These are phyloP conservation scores for Smutsia temminckii DNA, from an alignment of 2,797 vertebrate genomes.

Conservation along the genomic window DNA sequence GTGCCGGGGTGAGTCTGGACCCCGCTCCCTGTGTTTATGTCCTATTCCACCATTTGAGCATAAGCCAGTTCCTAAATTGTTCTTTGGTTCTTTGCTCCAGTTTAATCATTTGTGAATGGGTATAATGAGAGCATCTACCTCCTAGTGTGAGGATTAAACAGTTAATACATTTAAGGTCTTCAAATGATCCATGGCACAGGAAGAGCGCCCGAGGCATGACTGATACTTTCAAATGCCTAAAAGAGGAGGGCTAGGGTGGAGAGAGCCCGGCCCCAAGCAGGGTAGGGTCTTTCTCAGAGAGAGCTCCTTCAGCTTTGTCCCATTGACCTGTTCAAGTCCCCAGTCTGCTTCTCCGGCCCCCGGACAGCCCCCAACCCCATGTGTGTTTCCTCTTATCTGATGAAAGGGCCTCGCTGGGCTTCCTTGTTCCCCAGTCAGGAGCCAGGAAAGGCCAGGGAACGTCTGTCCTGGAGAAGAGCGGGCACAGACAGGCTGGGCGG, in stretches of 20 bases:
- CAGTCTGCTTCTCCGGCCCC: background rate
- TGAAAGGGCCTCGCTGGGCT: background rate
- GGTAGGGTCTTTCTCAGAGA: background rate
- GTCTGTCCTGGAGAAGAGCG: background rate
- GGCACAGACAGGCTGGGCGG: background rate
- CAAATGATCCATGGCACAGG: background rate
- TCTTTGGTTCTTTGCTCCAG: constrained; percentile 7
- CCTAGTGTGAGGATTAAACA: background rate
- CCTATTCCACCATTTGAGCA: background rate
- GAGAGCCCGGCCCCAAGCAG: no score
- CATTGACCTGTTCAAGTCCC: background rate
- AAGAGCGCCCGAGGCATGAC: background rate
- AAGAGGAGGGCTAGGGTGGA: no score
- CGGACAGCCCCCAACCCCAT: background rate
- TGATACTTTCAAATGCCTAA: background rate
- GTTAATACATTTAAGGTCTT: background rate
- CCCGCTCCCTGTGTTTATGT: accelerated
- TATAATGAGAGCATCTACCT: background rate
- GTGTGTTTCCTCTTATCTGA: background rate
- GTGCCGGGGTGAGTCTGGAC: background rate
- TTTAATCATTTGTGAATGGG: background rate
- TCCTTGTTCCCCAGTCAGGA: background rate
- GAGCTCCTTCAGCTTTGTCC: background rate
- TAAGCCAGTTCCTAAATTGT: background rate
- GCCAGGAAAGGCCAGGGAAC: background rate